A percentile compares a stretch with the other conserved stretches of the same genome.
phyloP scores from a whole-genome alignment of 2,113 vertebrate species.

The Amblyopsis rosae region DNA sequence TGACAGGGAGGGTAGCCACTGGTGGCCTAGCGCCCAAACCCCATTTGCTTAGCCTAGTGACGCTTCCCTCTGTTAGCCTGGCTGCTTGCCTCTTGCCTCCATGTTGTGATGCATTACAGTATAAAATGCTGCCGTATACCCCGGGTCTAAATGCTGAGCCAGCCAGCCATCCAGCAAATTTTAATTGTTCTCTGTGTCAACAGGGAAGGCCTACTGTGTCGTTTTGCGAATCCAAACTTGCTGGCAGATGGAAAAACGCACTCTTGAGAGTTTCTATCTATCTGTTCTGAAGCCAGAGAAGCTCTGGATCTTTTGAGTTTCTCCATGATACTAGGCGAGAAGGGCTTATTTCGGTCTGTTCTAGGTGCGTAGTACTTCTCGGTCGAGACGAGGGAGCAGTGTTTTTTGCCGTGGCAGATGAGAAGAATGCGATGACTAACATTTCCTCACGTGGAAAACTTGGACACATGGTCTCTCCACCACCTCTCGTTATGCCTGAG shows the following conservation, averaged over 20 bases:
- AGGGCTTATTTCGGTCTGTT: slow-evolving; percentile 27
- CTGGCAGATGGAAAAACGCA: slow-evolving; percentile 7
- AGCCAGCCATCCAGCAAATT: slow-evolving; percentile 20
- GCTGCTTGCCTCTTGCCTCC: slow-evolving; percentile 27
- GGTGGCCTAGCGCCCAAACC: slow-evolving; percentile 37
- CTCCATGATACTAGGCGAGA: slow-evolving; percentile 25
- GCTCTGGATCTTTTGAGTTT: slow-evolving; percentile 24
- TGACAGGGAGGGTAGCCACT: slow-evolving; percentile 62
- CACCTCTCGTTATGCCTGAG: slow-evolving; percentile 64
- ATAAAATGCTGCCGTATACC: slow-evolving; percentile 6
- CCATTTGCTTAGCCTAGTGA: slow-evolving; percentile 11
- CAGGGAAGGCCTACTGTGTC: slow-evolving; percentile 10
- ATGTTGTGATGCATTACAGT: slow-evolving; percentile 17
- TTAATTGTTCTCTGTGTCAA: slow-evolving; percentile 22
- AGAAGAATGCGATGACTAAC: slow-evolving; percentile 58
- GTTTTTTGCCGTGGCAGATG: slow-evolving; percentile 31
- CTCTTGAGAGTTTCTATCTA: slow-evolving; percentile 25
- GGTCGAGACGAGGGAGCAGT: neutral
- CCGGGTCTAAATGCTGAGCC: slow-evolving; percentile 3
- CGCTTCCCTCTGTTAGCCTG: slow-evolving; percentile 27
- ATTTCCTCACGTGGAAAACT: slow-evolving; percentile 44
- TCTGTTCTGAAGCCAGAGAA: slow-evolving; percentile 36
- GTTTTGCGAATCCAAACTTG: slow-evolving; percentile 18
- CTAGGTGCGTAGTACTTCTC: neutral
- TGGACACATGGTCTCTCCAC: slow-evolving; percentile 47